Evolutionary conservation across 2,797 vertebrate species (phyloP).

Genomic region (Phataginus tetradactyla): DNA sequence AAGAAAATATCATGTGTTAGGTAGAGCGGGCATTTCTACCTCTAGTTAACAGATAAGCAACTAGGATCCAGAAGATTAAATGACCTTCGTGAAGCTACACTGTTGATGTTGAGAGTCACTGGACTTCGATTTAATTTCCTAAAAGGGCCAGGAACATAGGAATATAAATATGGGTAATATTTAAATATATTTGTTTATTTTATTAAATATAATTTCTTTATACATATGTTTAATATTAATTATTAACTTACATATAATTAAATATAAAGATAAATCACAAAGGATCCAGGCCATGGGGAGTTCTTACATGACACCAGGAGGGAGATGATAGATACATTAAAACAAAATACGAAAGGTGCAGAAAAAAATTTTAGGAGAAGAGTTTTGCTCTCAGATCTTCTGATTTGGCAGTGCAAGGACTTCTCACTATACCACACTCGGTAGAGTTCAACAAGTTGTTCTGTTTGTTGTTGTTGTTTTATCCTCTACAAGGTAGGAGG

Average conservation of each 20-base stretch:
- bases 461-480: not conserved
- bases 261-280: constrained; percentile 36
- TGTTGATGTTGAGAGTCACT: not conserved
- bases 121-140: not conserved
- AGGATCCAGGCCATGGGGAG: not conserved
- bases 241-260: constrained; percentile 16
- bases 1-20: not conserved
- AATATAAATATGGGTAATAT: not conserved
- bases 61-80: not conserved
- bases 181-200: not conserved
- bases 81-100: not conserved
- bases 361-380: not conserved
- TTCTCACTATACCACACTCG: not conserved
- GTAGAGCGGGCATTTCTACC: not conserved
- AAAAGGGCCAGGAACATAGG: not conserved
- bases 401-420: not conserved
- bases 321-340: not conserved
- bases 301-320: not conserved
- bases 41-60: not conserved
- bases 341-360: not conserved
- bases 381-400: not conserved
- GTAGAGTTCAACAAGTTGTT: not conserved
- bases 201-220: not conserved
- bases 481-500: not conserved
- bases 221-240: not conserved